Base-by-base conservation (phyloP, 2,113 vertebrate genomes). In the Echinops telfairi region DNA sequence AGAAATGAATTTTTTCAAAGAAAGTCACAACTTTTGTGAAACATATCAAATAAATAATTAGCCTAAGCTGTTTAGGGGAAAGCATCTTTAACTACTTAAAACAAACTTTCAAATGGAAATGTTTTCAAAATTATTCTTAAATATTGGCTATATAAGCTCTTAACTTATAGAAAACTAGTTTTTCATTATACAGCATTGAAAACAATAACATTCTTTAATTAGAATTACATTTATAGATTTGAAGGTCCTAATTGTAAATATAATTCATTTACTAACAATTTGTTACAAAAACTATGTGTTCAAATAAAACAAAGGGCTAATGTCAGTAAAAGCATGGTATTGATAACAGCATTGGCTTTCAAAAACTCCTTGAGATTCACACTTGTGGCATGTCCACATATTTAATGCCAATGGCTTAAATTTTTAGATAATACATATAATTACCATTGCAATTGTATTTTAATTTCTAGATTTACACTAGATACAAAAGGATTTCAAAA, bases 381-480 rank as follows among this genome's bases (percentile, higher is more conserved):
- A 73, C 2, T 38, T 91, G 40, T 77, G 27, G 31, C 0, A 29
- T 10, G n/a, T 9, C 19, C 11, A 6, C 40, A 15, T 64, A 82
- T 47, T 92, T 86, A 88, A 58, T 11, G 62, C 6, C 23, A 83
- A 60, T 10, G 33, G 3, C 2, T 76, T 77, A 73, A 83, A 47
- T 73, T 87, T 84, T 31, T 81, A 83, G 0, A 53, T 38, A 6
- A 89, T 77, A 66, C 6, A 71, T 27, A 14, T 10, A 33, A 43
- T 22, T 58, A 20, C 12, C 38, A 40, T 83, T 82, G 88, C 4
- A 22, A 31, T 66, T 78, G 10, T 10, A 58, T 84, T 94, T 81
- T 79, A 60, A 86, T 84, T 94, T 89, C 79, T 83, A 23, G 38
- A 53, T 90, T 89, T 91, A 71, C 4, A 89, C 15, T 57, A 92